Evolutionary conservation across 2,113 vertebrate species (phyloP), one percentile per base, ranked within the genome.

Genomic region (Setophaga kirtlandii): DNA sequence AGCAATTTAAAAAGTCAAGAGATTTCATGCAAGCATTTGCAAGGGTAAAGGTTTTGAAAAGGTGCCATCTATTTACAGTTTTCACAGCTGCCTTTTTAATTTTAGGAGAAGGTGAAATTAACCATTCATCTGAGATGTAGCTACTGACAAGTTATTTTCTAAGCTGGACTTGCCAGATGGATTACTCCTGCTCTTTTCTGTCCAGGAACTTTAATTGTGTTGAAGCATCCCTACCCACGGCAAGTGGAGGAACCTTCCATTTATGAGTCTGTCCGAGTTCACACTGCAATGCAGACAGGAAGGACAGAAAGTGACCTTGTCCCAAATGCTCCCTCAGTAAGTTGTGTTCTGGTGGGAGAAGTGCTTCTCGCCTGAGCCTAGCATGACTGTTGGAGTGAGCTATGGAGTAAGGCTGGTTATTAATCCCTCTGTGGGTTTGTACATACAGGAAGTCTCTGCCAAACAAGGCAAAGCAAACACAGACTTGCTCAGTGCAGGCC

Each of bases 251-350:
- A 99, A 62, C 99, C 99, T 5, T 98, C 99, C 89, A 99, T 99
- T 96, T 99, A 99, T 9, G 99, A 99, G 84, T 99, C 99, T 0
- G 99, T 99, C 28, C 98, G 99, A n/a, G 99, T 99, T 83, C 99
- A 99, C 98, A 99, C 99, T 0, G 99, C 99, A 1, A 98, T 99
- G 98, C 99, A 99, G 96, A 98, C 99, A 0, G 99, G 99, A 31
- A 98, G 98, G 59, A 98, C 98, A 5, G 98, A 99, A 69, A 97
- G 87, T 0, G 99, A 99, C 71, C 98, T 99, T 12, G 98, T 99
- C 56, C 98, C 98, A 6, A 98, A 96, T 2, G 99, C 99, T 17
- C 99, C 99, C 46, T 98, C 99, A 17, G 99, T 99, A 98, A 96
- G 98, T 98, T 73, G 49, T 33, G 25, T 6, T 71, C 25, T 88